Percentiles rank a stretch among this genome's conserved stretches.
phyloP scores from a whole-genome alignment of 1,140 invertebrate species.

The Ceratosolen fusciceps region DNA sequence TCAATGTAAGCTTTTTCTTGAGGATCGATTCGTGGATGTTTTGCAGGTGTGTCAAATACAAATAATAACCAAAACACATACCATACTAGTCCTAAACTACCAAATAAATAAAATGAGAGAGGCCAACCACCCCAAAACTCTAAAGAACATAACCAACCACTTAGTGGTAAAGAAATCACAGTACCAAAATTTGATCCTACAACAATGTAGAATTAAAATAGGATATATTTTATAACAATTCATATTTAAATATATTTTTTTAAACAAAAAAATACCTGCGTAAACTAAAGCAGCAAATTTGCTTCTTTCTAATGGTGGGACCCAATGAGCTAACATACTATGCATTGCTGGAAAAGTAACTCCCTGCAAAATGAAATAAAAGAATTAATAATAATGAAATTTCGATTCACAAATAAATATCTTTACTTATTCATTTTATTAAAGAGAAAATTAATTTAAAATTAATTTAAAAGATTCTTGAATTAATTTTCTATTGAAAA shows the following conservation, averaged over 20 bases:
- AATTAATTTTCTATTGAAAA: not conserved
- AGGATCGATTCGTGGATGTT: slow-evolving; percentile 84
- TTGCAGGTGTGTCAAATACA: slow-evolving; percentile 82
- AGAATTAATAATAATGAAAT: slow-evolving; percentile 32
- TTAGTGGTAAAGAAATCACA: slow-evolving; percentile 81
- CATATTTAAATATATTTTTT: slow-evolving; percentile 28
- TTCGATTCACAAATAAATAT: slow-evolving; percentile 44
- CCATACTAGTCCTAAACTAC: slow-evolving; percentile 83
- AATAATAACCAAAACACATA: slow-evolving; percentile 82
- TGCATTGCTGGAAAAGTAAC: slow-evolving; percentile 89
- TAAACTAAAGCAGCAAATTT: slow-evolving; percentile 86
- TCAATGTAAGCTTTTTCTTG: slow-evolving; percentile 80
- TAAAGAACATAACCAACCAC: slow-evolving; percentile 81
- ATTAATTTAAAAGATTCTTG: too few relatives aligned
- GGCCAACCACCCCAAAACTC: slow-evolving; percentile 82
- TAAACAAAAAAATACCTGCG: slow-evolving; percentile 75
- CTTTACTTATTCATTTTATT: too few relatives aligned
- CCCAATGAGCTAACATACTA: slow-evolving; percentile 86
- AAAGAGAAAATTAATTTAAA: too few relatives aligned
- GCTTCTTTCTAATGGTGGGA: slow-evolving; percentile 84
- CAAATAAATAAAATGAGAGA: slow-evolving; percentile 85
- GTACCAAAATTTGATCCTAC: slow-evolving; percentile 82
- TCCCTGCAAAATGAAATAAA: slow-evolving; percentile 70
- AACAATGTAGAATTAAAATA: slow-evolving; percentile 47
- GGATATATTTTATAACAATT: slow-evolving; percentile 34